Conservation (phyloP, 2,113 vertebrate genomes). For the Acinonyx jubatus region DNA sequence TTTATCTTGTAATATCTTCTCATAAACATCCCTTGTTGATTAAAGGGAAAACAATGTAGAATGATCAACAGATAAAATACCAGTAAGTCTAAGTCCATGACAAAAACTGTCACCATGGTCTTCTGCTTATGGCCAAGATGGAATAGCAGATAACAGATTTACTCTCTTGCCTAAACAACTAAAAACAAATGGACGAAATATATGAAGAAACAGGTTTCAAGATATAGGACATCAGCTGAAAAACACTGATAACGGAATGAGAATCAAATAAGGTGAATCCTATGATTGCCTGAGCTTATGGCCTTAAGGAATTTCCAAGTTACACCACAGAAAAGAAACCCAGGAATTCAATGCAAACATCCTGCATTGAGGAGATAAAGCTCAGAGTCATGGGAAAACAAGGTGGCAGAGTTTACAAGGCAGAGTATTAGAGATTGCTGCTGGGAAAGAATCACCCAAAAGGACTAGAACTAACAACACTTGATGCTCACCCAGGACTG, state of each 20-base stretch:
- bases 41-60: background rate
- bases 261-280: background rate
- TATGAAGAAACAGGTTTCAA: background rate
- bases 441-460: background rate
- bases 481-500: background rate
- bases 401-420: background rate
- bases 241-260: background rate
- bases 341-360: background rate
- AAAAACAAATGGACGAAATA: background rate
- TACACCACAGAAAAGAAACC: background rate
- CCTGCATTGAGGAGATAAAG: background rate
- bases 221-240: background rate
- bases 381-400: background rate
- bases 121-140: background rate
- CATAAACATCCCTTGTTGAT: background rate
- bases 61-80: background rate
- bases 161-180: background rate
- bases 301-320: background rate
- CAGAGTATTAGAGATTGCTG: background rate
- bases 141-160: background rate
- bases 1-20: background rate
- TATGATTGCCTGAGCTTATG: background rate
- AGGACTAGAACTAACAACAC: background rate
- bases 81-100: background rate
- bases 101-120: background rate